Base-by-base conservation (phyloP, 2,797 vertebrate genomes). In the Pelodytes ibericus region DNA sequence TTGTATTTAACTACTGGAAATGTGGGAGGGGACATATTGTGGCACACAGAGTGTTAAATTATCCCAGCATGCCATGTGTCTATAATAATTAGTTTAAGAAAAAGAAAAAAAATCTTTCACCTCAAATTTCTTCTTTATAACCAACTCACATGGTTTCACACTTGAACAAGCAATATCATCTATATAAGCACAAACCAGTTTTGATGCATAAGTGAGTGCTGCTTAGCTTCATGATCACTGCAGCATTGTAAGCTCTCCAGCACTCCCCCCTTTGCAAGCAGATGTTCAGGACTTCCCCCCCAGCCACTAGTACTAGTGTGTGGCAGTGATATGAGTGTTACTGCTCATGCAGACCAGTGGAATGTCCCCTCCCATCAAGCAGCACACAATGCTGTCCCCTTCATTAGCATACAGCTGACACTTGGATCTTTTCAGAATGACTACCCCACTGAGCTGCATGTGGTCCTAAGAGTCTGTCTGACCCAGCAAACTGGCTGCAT, bases 391-490 rank as follows among this genome's bases (percentile, higher is more conserved):
- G 65, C 76, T 72, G 59, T 78, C 41, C 24, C 16, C 62, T 24
- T 44, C 57, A 79, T 79, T 79, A 72, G 70, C 76, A 79, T 79
- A 79, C 76, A 79, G 76, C 76, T 79, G 76, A 79, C 76, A 79
- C 76, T 79, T 79, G 63, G 56, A 26, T 76, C 76, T 57, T 53
- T 79, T 79, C 76, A 72, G 22, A 72, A 24, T 61, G 68, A 72
- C 75, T 78, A 68, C 57, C 70, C 76, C 70, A 79, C 70, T 79
- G 76, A 73, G 70, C 76, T 10, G 70, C 76, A 79, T 79, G 76
- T 79, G 70, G 76, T 68, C 76, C 70, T 70, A 39, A 30, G 75
- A 78, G 76, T 61, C 76, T 53, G 76, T 62, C 76, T 79, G 76
- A 79, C 76, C 76, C 70, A 79, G 76, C 70, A 79, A 79, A 47